Evolutionary conservation across 2,888 invertebrate species (phyloP), one percentile per base, ranked within the genome.

Genomic region (Creontiades dilutus): DNA sequence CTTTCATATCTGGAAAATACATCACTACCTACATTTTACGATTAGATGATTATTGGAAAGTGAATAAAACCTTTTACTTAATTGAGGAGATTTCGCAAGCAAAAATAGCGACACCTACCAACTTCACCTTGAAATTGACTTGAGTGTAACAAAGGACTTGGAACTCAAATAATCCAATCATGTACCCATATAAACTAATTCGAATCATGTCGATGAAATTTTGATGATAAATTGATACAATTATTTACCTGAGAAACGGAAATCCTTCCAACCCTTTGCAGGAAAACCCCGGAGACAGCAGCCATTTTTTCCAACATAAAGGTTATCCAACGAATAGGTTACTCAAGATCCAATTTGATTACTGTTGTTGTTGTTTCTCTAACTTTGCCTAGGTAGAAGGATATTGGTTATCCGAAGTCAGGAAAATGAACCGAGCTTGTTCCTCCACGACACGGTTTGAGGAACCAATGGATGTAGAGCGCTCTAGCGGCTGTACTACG

Each of bases 231-330:
- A 28, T 75, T 7, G 23, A 19, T 12, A n/a, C 52, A 23, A 23
- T 37, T 37, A 68, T 23, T 52, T 82, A 82, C 82, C 82, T 82
- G 82, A 7, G 82, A 52, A 52, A 85, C 16, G n/a, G 85, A 85
- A 85, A 85, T 85, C 57, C 46, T 85, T 28, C 85, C 85, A 14
- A 85, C 27, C 14, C 61, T 27, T 37, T 27, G 57, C 3, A 85
- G 46, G 28, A 85, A 61, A 61, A 61, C 61, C 27, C 61, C 85
- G 61, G 37, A 27, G 57, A 85, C 89, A 80, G 91, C 89, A 19
- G 91, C 91, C 91, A 91, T 91, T 89, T 91, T 91, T 89, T 55
- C 27, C 46, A 61, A 80, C 28, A 61, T 52, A 7, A 37, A 48
- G 82, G 82, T 82, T 82, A 19, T 27, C 0, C 23, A 37, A 37